Evolutionary conservation across 1,140 invertebrate genomes (phyloP), one percentile per base, ranked within the genome.

Genomic region (Zophobas morio): DNA sequence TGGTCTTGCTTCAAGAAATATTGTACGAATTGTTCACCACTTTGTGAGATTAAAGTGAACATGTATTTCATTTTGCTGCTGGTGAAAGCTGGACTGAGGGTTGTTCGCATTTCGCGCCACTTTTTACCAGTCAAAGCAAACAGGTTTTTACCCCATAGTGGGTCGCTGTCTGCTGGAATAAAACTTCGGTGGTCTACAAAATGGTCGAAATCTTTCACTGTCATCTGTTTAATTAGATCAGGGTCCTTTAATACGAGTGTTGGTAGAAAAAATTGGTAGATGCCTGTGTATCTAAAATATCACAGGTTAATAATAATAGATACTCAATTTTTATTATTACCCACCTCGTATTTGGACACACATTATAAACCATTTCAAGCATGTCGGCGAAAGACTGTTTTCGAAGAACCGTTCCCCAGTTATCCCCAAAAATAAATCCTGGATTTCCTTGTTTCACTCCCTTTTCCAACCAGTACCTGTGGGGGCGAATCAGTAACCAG

Each of bases 31-130:
- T 83, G 74, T 8, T 79, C 33, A 0, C 84, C 85, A 57, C 84
- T 86, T 32, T 88, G 85, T 4, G 82, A 82, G 82, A 90, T 89
- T 4, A 90, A 75, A 0, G 79, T 77, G 56, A 87, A 88, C 88
- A 90, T 90, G 49, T 72, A 78, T 36, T 87, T 86, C 88, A 91
- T 90, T 82, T 91, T 91, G 32, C 88, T 88, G 1, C 87, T 84
- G 0, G 90, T 92, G 78, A 91, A 92, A 0, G 88, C 87, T 1
- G 90, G 90, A 40, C 88, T 90, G 0, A 92, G 75, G 0, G 88
- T 89, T 0, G 87, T 86, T 0, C 90, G 82, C 87, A 91, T 89
- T 57, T 89, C 87, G 36, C 87, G 87, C 90, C 89, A 91, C 88
- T 84, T 8, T 86, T 88, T 0, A 87, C 71, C 82, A 47, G 53